phyloP scores from a whole-genome alignment of 2,888 invertebrate species.

The Diplolepis rosae region DNA sequence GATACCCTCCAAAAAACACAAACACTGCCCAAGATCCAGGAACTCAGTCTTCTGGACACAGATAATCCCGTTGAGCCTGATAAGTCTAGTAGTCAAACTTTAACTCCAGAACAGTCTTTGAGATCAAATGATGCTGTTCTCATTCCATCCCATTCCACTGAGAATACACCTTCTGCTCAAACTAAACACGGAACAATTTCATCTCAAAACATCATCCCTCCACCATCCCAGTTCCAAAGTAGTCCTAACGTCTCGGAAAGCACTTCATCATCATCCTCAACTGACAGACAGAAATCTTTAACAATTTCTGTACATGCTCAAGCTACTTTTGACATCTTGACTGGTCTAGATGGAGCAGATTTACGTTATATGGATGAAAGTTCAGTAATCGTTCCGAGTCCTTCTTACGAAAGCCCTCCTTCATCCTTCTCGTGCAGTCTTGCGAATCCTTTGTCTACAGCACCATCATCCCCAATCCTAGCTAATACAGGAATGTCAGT shows the following conservation, averaged over 20 bases:
- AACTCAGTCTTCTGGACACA: conserved; percentile 79
- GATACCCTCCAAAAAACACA: conserved; percentile 67
- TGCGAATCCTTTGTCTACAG: conserved; percentile 74
- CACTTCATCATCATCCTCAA: conserved; percentile 71
- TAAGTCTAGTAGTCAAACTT: conserved; percentile 70
- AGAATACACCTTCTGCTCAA: conserved; percentile 58
- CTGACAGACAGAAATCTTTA: conserved; percentile 59
- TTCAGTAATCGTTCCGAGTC: conserved; percentile 87
- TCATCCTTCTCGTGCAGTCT: conserved; percentile 76
- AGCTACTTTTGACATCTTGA: conserved; percentile 84
- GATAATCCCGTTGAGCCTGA: conserved; percentile 75
- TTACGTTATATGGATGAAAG: conserved; percentile 94
- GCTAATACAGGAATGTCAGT: conserved; percentile 73
- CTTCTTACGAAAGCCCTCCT: conserved; percentile 85
- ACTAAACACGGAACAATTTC: conserved; percentile 51
- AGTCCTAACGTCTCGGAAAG: conserved; percentile 79
- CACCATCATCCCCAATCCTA: conserved; percentile 79
- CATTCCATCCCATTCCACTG: conserved; percentile 45
- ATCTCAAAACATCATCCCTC: conserved; percentile 79
- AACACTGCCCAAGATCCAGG: conserved; percentile 79
- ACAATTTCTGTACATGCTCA: conserved; percentile 74
- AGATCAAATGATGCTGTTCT: conserved; percentile 53
- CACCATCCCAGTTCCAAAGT: conserved; percentile 80
- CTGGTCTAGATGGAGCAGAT: conserved; percentile 89
- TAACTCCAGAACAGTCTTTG: conserved; percentile 69